Conservation (phyloP, 1,140 invertebrate species). For the Tetraneura akinire region DNA sequence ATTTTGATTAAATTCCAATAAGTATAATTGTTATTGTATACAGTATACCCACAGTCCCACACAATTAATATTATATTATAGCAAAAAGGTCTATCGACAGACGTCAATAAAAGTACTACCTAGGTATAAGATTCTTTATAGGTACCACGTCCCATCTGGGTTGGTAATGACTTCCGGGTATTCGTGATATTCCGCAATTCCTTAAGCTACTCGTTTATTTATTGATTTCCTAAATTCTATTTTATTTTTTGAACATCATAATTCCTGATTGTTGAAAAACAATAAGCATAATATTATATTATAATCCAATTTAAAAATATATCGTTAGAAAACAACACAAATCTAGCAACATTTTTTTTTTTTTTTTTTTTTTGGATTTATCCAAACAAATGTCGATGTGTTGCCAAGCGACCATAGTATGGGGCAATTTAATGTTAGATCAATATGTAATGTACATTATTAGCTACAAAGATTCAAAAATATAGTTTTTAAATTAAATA, state of each 20-base stretch:
- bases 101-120: not conserved
- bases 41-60: no score
- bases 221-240: constrained; percentile 13
- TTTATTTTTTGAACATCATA: constrained; percentile 13
- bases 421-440: not conserved
- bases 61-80: not conserved
- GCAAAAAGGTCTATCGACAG: no score
- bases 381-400: not conserved
- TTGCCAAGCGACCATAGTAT: constrained; percentile 3
- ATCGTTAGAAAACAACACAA: not conserved
- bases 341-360: not conserved
- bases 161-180: constrained; percentile 9
- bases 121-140: not conserved
- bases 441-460: constrained; percentile 1
- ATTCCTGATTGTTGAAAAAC: not conserved
- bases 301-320: no score
- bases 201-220: not conserved
- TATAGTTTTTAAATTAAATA: not conserved
- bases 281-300: constrained; percentile 21
- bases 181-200: constrained; percentile 25
- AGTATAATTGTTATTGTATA: no score
- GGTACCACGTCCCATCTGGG: not conserved
- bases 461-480: not conserved
- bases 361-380: no score
- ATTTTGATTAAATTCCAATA: no score